Evolutionary conservation across 2,113 vertebrate genomes (phyloP), one percentile per base, ranked within the genome.

Genomic region (Rhynchopsitta pachyrhyncha): DNA sequence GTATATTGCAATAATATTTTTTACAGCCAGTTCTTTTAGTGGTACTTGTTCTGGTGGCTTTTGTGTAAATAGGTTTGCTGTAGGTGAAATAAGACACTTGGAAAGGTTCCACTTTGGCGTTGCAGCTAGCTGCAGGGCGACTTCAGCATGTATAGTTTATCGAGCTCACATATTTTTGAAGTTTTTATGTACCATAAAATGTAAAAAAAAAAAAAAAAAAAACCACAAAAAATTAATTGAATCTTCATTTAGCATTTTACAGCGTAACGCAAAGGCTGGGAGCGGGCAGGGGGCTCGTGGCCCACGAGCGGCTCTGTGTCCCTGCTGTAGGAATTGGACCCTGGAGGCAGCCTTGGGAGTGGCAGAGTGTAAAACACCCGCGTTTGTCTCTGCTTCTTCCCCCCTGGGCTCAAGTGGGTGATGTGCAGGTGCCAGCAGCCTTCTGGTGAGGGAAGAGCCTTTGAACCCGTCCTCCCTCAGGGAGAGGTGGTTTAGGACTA

Each of bases 1-100:
- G 98, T 98, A 99, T 98, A 99, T 98, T 97, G 99, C 99, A 99
- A 99, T 99, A 99, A 99, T 98, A 98, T 99, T 99, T 98, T 99
- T 98, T 99, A 99, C 99, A 97, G 97, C 97, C 97, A 95, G 98
- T 98, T 99, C 99, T 99, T 98, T 98, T 98, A 97, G 98, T 98
- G 98, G 98, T 98, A 97, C 98, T 98, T 97, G 98, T 98, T 98
- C 98, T 98, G 98, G 98, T 98, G 98, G 97, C 97, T 98, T 96
- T 91, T 97, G 96, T 99, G 99, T 99, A 99, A 99, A 99, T 99
- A 99, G 97, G 98, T 98, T 98, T 98, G 98, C 98, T 97, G 98
- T 99, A 98, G 98, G 98, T 98, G 98, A 98, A 98, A 97, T 97
- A 93, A 97, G 94, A 98, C 97, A 98, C 98, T 97, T 98, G 97